Conservation (phyloP, 1,140 invertebrate species). For the Drosophila arawakana region DNA sequence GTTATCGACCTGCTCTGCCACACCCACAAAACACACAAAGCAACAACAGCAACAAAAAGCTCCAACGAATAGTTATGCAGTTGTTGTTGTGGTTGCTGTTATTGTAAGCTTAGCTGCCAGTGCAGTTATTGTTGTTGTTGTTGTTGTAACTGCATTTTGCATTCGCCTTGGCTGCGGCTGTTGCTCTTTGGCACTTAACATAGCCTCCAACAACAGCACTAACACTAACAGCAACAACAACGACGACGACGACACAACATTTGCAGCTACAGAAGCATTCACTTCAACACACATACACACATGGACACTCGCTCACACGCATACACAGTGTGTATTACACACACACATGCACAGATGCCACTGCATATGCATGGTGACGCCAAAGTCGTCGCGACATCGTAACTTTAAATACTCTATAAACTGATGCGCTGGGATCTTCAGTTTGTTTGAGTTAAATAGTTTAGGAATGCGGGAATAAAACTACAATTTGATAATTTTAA, state of each 20-base stretch:
- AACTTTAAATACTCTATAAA: slow-evolving; percentile 28
- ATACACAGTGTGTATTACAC: slow-evolving; percentile 15
- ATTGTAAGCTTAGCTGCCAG: slow-evolving; percentile 27
- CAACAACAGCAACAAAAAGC: slow-evolving; percentile 20
- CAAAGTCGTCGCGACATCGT: neutral
- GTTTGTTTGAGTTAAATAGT: neutral
- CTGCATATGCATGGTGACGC: slow-evolving; percentile 3
- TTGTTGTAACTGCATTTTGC: slow-evolving; percentile 69
- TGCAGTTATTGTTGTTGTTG: slow-evolving; percentile 42
- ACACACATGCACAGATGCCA: slow-evolving; percentile 14
- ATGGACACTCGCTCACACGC: slow-evolving; percentile 16
- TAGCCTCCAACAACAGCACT: slow-evolving; percentile 33
- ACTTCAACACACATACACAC: slow-evolving; percentile 30
- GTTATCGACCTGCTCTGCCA: slow-evolving; percentile 52
- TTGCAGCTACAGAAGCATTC: slow-evolving; percentile 45
- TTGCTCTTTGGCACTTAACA: slow-evolving; percentile 82
- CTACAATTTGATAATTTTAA: too few relatives aligned
- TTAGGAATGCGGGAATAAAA: too few relatives aligned
- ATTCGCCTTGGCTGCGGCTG: slow-evolving; percentile 79
- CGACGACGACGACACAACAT: neutral
- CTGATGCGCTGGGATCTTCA: neutral
- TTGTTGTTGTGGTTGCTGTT: slow-evolving; percentile 15
- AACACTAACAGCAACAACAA: slow-evolving; percentile 22
- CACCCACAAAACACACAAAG: slow-evolving; percentile 42
- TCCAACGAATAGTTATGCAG: slow-evolving; percentile 3